These are phyloP conservation scores for Sebastes cheni DNA, from an alignment of 2,797 vertebrate genomes.

Conservation along the genomic window DNA sequence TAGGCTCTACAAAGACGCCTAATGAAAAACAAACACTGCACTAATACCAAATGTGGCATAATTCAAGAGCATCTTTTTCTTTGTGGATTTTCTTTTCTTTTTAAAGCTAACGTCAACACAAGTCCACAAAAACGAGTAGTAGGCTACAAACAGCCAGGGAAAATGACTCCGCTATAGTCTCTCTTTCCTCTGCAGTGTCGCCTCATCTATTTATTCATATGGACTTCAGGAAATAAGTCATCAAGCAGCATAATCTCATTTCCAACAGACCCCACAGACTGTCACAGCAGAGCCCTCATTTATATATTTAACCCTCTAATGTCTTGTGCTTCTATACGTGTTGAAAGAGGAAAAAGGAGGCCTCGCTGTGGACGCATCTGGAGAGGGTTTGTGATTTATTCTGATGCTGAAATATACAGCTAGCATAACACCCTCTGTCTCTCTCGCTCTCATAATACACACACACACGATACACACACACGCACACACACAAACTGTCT, in stretches of 20 bases:
- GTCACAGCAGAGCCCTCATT: constrained; percentile 36
- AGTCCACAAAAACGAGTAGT: constrained; percentile 30
- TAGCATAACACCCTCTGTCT: constrained; percentile 48
- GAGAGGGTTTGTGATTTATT: constrained; percentile 68
- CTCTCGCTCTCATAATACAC: constrained; percentile 54
- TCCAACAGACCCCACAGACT: constrained; percentile 49
- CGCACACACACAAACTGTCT: constrained; percentile 57
- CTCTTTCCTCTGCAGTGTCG: constrained; percentile 18
- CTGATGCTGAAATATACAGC: constrained; percentile 65
- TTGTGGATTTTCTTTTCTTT: constrained; percentile 44
- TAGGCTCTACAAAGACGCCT: constrained; percentile 48
- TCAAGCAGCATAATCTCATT: constrained; percentile 70
- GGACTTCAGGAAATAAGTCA: constrained; percentile 72
- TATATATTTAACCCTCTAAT: constrained; percentile 46
- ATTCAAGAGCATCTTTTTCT: constrained; percentile 56
- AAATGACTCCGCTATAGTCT: constrained; percentile 7
- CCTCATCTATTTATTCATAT: constrained; percentile 67
- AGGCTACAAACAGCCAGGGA: constrained; percentile 26
- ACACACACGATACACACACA: constrained; percentile 55
- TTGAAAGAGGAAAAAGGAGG: constrained; percentile 35
- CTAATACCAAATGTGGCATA: constrained; percentile 35
- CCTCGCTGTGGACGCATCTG: constrained; percentile 47
- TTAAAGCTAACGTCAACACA: constrained; percentile 46
- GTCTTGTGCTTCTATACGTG: constrained; percentile 17
- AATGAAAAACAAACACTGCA: constrained; percentile 66